Percentiles rank a stretch among this genome's conserved stretches.
These are phyloP conservation scores for Cantharis lateralis DNA, from an alignment of 2,888 invertebrate species.

Conservation along the genomic window DNA sequence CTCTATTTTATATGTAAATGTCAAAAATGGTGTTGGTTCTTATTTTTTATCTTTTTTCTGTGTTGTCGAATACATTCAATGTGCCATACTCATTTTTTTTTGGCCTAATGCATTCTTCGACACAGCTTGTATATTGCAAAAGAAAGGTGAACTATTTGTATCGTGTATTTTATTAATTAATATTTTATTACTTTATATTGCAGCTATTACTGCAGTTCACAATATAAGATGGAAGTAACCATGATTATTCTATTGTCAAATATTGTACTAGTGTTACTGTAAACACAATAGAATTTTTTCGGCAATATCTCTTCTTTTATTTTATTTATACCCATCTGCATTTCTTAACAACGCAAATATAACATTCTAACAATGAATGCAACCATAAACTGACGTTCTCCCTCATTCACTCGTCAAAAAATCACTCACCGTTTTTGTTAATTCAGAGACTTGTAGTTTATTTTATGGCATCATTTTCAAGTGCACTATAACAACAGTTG, in stretches of 20 bases:
- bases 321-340: slow-evolving; percentile 4
- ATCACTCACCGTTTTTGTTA: too few species aligned
- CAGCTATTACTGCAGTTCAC: slow-evolving; percentile 17
- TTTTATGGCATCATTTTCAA: too few species aligned
- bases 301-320: slow-evolving; percentile 23
- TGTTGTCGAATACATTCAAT: slow-evolving; percentile 18
- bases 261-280: slow-evolving; percentile 4
- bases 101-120: slow-evolving; percentile 17
- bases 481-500: too few species aligned
- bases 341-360: neutral
- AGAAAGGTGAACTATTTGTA: slow-evolving; percentile 16
- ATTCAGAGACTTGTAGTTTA: too few species aligned
- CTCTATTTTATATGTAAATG: slow-evolving; percentile 18
- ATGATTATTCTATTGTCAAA: slow-evolving; percentile 15
- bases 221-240: slow-evolving; percentile 12
- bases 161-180: slow-evolving; percentile 18
- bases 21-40: slow-evolving; percentile 19
- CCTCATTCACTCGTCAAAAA: too few species aligned
- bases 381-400: too few species aligned
- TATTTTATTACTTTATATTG: slow-evolving; percentile 15
- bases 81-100: slow-evolving; percentile 10
- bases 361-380: too few species aligned
- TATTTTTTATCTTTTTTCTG: slow-evolving; percentile 14
- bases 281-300: neutral
- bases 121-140: slow-evolving; percentile 1